Evolutionary conservation across 2,888 invertebrate species (phyloP).

Genomic region (Leucania comma): DNA sequence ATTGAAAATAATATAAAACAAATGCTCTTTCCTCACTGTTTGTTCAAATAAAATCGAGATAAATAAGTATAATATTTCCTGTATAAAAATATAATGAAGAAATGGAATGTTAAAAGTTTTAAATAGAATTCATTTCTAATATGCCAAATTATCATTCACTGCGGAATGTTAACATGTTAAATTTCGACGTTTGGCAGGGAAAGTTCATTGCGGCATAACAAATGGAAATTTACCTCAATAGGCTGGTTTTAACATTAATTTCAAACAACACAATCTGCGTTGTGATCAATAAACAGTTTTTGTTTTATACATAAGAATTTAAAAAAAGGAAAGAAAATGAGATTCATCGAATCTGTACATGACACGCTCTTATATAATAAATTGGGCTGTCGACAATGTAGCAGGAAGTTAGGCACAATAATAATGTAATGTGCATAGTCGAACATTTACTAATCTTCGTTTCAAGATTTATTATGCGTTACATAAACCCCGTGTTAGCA

Average conservation of each 20-base stretch:
- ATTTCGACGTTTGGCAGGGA: conserved; percentile 23
- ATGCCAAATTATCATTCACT: conserved; percentile 51
- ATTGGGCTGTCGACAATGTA: conserved; percentile 31
- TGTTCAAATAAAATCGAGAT: conserved; percentile 44
- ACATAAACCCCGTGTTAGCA: conserved; percentile 31
- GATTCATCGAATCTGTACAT: conserved; percentile 61
- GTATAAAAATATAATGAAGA: conserved; percentile 70
- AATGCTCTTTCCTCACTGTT: conserved; percentile 51
- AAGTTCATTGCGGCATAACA: conserved; percentile 18
- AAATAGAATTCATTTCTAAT: conserved; percentile 46
- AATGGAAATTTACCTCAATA: neutral
- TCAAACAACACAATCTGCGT: conserved; percentile 7
- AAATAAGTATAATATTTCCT: conserved; percentile 45
- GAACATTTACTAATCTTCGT: conserved; percentile 20
- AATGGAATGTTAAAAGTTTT: conserved; percentile 76
- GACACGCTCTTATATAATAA: conserved; percentile 48
- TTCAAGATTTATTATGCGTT: conserved; percentile 22
- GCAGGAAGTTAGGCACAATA: conserved; percentile 20
- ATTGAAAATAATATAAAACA: conserved; percentile 49
- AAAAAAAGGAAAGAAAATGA: conserved; percentile 48
- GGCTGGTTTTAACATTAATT: conserved; percentile 12
- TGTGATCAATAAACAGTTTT: conserved; percentile 20
- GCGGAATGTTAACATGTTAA: conserved; percentile 51
- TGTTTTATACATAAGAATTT: conserved; percentile 18
- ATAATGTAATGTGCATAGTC: conserved; percentile 9